Base-by-base conservation (phyloP, 2,797 vertebrate genomes). In the Eleutherodactylus coqui region DNA sequence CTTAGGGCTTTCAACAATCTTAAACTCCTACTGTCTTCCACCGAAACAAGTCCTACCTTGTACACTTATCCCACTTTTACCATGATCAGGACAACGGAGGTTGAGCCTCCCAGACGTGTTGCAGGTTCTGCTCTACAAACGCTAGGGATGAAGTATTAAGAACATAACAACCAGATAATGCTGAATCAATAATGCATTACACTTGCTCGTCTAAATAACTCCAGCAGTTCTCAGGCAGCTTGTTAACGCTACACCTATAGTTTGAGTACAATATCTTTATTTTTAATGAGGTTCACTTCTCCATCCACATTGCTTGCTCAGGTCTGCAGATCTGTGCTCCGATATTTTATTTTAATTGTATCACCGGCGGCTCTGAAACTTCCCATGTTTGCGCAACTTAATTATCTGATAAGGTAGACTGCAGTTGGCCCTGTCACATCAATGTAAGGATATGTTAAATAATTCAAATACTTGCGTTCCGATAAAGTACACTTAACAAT, bases 371-470 rank as follows among this genome's bases (percentile, higher is more conserved):
- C 91, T 93, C 90, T 88, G 88, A 89, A 90, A 93, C 91, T 86
- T 91, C 16, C 82, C 93, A 93, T 93, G 93, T 94, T 96, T 95
- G 92, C 93, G 93, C 92, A 96, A 95, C 92, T 94, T 96, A 96
- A 96, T 96, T 96, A 96, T 95, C 94, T 96, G 93, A 95, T 95
- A 96, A 94, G 92, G 95, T 94, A 95, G 89, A 93, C 88, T 83
- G 89, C 91, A 91, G 92, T 92, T 94, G 94, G 92, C 92, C 92
- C 90, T 92, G 93, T 94, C 93, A 94, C 90, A 92, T 91, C 94
- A 93, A 94, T 89, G 89, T 90, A 92, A 90, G 93, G 88, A 83
- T 93, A 92, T 92, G 88, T 93, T 95, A 94, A 93, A 94, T 95
- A 94, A 95, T 95, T 95, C 91, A 91, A 94, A 94, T 90, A 83